Evolutionary conservation across 2,113 vertebrate genomes (phyloP).

Genomic region (Rhinolophus sinicus): DNA sequence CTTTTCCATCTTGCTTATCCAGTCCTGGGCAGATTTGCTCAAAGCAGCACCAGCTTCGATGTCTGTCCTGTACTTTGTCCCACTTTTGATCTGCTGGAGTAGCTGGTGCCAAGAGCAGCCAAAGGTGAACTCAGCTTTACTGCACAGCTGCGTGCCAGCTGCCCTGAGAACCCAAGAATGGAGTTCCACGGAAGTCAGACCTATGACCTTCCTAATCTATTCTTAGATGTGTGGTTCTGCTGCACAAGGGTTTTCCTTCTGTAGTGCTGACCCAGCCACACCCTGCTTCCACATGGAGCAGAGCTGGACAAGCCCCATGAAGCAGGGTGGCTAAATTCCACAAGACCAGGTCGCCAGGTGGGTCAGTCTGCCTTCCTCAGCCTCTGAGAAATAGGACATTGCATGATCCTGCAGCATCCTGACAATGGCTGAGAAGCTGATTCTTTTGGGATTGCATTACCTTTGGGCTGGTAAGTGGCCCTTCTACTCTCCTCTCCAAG

Average conservation of each 20-base stretch:
- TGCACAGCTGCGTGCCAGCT: rapidly evolving
- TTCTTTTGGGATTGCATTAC: neutral
- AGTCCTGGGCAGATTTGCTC: neutral
- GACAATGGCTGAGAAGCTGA: neutral
- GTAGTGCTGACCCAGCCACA: neutral
- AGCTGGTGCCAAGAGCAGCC: neutral
- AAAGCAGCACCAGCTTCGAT: neutral
- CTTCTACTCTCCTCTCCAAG: neutral
- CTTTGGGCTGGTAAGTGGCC: neutral
- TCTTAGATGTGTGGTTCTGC: neutral
- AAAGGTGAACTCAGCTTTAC: neutral
- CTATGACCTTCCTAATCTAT: neutral
- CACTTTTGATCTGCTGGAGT: neutral
- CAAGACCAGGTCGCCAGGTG: neutral
- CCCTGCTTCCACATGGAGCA: neutral
- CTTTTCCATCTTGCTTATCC: neutral
- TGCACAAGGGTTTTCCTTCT: neutral
- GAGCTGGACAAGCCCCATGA: neutral
- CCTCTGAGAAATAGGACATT: neutral
- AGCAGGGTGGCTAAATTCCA: neutral
- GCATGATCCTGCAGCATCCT: no score
- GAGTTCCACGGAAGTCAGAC: neutral
- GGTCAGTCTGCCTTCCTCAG: neutral
- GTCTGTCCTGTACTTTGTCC: neutral
- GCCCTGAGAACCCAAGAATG: neutral